Percentiles rank a stretch among this genome's conserved stretches.
phyloP scores from a whole-genome alignment of 2,888 invertebrate species.

The Trachelus troglodyta region DNA sequence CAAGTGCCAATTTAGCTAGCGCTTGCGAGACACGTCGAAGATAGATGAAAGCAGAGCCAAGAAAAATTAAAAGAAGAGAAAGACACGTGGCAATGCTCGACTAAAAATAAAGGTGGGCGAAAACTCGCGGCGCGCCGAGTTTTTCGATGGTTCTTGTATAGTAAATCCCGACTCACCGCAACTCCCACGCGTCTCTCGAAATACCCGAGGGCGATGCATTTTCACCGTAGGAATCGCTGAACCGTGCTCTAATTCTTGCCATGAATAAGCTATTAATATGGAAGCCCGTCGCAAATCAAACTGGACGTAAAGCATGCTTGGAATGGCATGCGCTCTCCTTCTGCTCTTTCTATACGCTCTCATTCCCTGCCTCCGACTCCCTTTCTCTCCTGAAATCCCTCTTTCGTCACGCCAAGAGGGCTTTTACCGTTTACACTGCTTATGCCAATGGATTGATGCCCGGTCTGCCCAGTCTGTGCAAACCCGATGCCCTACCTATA shows the following conservation, averaged over 20 bases:
- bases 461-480: neutral
- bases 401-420: neutral
- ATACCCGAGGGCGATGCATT: neutral
- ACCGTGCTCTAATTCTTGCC: constrained; percentile 50
- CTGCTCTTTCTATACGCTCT: neutral
- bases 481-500: neutral
- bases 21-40: neutral
- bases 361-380: neutral
- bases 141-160: neutral
- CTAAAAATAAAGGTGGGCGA: constrained; percentile 12
- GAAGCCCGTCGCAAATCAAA: constrained; percentile 49
- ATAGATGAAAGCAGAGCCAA: constrained; percentile 14
- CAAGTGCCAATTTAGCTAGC: neutral
- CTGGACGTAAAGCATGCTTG: constrained; percentile 52
- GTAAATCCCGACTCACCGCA: neutral
- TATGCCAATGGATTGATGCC: neutral
- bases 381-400: neutral
- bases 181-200: neutral
- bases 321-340: constrained; percentile 36
- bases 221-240: constrained; percentile 11
- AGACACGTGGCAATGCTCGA: constrained; percentile 11
- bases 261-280: constrained; percentile 53
- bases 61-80: neutral
- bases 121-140: constrained; percentile 9
- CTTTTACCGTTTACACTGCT: neutral